Conservation (phyloP, 2,888 invertebrate species). For the Drosophila nr. medialis region DNA sequence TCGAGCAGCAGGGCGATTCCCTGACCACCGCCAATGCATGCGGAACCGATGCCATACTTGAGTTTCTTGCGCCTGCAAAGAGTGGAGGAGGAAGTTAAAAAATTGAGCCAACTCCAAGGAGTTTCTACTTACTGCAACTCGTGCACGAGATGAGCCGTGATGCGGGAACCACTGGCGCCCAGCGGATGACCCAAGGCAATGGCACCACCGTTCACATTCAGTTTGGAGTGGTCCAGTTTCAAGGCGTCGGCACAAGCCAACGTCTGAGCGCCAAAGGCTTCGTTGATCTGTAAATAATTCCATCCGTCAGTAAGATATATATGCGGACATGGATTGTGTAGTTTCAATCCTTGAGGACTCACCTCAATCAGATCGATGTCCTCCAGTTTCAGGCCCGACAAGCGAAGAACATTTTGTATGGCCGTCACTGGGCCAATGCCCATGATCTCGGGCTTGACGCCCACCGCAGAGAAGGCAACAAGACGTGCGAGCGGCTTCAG, state of each 20-base stretch:
- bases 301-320: neutral
- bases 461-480: slow-evolving; percentile 95
- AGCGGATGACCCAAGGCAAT: slow-evolving; percentile 99
- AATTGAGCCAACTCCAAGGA: neutral
- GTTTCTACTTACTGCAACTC: slow-evolving; percentile 90
- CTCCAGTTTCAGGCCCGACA: slow-evolving; percentile 90
- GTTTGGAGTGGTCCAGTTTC: slow-evolving; percentile 92
- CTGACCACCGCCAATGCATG: slow-evolving; percentile 99
- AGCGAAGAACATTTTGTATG: slow-evolving; percentile 93
- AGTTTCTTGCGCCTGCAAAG: slow-evolving; percentile 90
- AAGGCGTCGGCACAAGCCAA: slow-evolving; percentile 96
- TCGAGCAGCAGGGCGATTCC: slow-evolving; percentile 98
- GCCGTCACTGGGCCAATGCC: slow-evolving; percentile 98
- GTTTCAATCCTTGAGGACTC: neutral
- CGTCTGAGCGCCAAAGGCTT: slow-evolving; percentile 98
- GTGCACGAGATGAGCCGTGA: slow-evolving; percentile 95
- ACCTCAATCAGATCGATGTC: slow-evolving; percentile 98
- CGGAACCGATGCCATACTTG: slow-evolving; percentile 96
- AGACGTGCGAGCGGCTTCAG: slow-evolving; percentile 96
- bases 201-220: slow-evolving; percentile 98
- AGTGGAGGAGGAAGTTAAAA: neutral
- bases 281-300: slow-evolving; percentile 91
- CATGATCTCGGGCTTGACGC: slow-evolving; percentile 99
- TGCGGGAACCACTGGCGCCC: slow-evolving; percentile 97
- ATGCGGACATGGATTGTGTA: neutral